Evolutionary conservation across 2,113 vertebrate genomes (phyloP), one percentile per base, ranked within the genome.

Genomic region (Hystrix brachyura): DNA sequence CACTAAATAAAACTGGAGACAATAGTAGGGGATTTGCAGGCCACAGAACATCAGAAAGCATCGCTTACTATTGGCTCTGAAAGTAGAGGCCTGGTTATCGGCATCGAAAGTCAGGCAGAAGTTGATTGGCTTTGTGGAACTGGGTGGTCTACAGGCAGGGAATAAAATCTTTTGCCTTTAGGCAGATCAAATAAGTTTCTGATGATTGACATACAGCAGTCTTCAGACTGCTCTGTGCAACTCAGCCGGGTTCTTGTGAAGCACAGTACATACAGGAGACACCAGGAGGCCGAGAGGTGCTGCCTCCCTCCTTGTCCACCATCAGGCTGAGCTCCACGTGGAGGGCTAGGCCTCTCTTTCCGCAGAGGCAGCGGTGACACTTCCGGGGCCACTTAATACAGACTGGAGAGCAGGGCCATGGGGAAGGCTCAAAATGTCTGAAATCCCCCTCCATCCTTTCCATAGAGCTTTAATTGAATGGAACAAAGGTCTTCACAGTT

Each of bases 241-340:
- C 51, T 64, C 1, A 7, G 19, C 46, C 34, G 10, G 29, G 15
- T 64, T 74, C 43, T 25, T 55, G 74, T 78, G 38, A 84, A 12
- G 25, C 1, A 8, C 23, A 38, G 34, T 14, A 29, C 38, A 62
- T 15, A 34, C 2, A 11, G 64, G 29, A 59, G 15, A 17, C 1
- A 32, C 38, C 7, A 13, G 51, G 62, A 57, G 32, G 29, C 5
- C 7, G 53, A 38, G 19, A 32, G 23, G 4, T n/a, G 18, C 38
- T 60, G 6, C 46, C 34, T 46, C 27, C 14, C 57, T 34, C 25
- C 60, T 7, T 57, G 21, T 76, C 64, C 25, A 17, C 53, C 17
- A 0, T 53, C 1, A 64, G 65, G 5, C 43, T 15, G 19, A 43
- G 48, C 46, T 13, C n/a, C 60, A 32, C 3, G 0, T 6, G 8